These are phyloP conservation scores for Bergia puertoricense DNA, from an alignment of 92 coral and sea anemone genomes.

Conservation along the genomic window DNA sequence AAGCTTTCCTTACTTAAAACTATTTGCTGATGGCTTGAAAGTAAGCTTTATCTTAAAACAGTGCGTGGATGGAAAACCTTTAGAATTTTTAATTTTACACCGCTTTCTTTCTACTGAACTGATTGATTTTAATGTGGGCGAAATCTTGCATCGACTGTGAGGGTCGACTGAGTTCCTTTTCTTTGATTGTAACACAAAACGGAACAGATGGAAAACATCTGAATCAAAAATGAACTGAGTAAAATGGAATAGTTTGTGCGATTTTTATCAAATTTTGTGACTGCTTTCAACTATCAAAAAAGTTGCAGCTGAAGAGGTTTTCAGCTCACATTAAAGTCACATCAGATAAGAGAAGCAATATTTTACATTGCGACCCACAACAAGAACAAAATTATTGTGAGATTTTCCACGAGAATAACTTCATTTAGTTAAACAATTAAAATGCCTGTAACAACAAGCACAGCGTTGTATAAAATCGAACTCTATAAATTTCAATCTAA, in stretches of 20 bases:
- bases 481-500: not conserved
- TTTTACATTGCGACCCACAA: not conserved
- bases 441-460: not conserved
- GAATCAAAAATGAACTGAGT: not conserved
- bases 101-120: not conserved
- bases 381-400: not conserved
- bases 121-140: not conserved
- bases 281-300: slow-evolving; percentile 16
- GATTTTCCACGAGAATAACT: not conserved
- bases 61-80: too few relatives aligned
- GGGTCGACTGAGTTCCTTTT: not conserved
- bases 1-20: too few relatives aligned
- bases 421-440: too few relatives aligned
- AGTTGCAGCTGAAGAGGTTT: slow-evolving; percentile 6
- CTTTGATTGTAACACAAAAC: not conserved
- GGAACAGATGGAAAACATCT: slow-evolving; percentile 5
- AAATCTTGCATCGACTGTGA: not conserved
- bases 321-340: not conserved
- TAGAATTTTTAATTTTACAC: too few relatives aligned
- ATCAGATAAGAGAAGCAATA: slow-evolving; percentile 6
- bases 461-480: not conserved
- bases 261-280: slow-evolving; percentile 19
- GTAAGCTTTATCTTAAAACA: too few relatives aligned
- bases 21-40: too few relatives aligned
- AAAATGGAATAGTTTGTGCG: not conserved